These are phyloP conservation scores for Notechis scutatus DNA, from an alignment of 2,113 vertebrate species.

Conservation along the genomic window DNA sequence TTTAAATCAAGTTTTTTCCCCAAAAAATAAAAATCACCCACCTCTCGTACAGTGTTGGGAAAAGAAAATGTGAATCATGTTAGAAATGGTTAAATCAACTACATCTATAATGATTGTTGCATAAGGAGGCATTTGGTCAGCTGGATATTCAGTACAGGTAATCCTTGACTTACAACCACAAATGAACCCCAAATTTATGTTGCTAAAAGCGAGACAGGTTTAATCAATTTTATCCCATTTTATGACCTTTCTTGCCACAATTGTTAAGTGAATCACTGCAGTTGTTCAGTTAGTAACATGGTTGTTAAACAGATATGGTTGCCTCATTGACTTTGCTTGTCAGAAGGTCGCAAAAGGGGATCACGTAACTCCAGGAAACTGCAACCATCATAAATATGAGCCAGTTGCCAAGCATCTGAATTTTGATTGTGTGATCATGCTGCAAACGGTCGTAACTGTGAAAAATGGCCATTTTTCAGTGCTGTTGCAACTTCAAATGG, in stretches of 20 bases:
- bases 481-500: neutral
- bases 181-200: neutral
- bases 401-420: neutral
- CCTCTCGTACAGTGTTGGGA: slow-evolving; percentile 13
- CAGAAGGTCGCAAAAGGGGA: no score
- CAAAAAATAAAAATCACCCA: slow-evolving; percentile 49
- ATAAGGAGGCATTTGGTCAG: neutral
- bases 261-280: neutral
- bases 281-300: neutral
- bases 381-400: neutral
- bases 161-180: neutral
- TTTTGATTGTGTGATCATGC: neutral
- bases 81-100: neutral
- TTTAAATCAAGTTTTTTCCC: slow-evolving; percentile 59
- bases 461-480: neutral
- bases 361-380: neutral
- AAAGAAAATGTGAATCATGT: neutral
- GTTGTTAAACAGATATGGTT: neutral
- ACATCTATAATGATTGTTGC: neutral
- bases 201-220: no score
- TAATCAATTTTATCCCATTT: neutral
- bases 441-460: neutral
- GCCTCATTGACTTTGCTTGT: neutral
- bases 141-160: neutral
- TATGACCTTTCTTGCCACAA: neutral